Evolutionary conservation across 2,113 vertebrate genomes (phyloP).

Genomic region (Smithornis capensis): DNA sequence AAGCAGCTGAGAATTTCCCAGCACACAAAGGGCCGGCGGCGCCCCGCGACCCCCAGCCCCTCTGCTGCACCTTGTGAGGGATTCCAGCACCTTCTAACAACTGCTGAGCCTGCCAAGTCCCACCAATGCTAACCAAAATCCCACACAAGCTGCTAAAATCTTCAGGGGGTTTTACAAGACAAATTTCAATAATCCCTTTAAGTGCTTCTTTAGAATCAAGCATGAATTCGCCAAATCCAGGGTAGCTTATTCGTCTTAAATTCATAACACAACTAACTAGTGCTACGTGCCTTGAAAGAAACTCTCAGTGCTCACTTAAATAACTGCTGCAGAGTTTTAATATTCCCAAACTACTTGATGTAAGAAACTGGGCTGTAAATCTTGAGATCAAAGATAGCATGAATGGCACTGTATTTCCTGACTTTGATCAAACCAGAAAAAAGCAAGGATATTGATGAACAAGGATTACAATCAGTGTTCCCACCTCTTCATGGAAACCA

Average conservation of each 20-base stretch:
- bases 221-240: conserved; percentile 58
- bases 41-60: neutral
- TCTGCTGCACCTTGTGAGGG: conserved; percentile 14
- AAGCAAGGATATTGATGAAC: neutral
- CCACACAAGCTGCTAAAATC: conserved; percentile 60
- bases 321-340: neutral
- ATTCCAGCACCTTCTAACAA: conserved; percentile 33
- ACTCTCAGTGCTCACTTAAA: neutral
- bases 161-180: conserved; percentile 63
- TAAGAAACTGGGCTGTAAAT: neutral
- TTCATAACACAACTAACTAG: conserved; percentile 32
- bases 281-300: neutral
- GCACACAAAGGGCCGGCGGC: neutral
- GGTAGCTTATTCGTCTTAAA: conserved; percentile 58
- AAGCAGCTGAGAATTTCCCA: neutral
- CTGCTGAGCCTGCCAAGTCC: conserved; percentile 25
- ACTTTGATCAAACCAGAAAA: neutral
- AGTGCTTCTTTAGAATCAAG: conserved; percentile 44
- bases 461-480: neutral
- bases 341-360: neutral
- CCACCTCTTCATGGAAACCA: neutral
- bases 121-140: conserved; percentile 41
- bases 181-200: conserved; percentile 69
- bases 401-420: neutral
- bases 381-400: neutral